Conservation (phyloP, 30 jellyfish, hydroid and myxozoan species). For the Pelagia noctiluca region DNA sequence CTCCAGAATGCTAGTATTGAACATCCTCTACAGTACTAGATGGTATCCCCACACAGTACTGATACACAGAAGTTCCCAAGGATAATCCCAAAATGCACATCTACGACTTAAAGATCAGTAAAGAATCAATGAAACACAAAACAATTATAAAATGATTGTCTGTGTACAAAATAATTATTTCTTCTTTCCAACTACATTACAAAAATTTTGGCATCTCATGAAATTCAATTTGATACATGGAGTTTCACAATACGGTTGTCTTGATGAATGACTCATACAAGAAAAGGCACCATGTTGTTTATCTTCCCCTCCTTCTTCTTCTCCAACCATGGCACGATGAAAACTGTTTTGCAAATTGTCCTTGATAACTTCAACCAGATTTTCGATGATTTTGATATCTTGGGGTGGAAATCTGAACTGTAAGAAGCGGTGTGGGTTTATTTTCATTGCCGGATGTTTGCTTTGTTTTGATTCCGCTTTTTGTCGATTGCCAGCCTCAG, state of each 20-base stretch:
- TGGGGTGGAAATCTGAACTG: constrained; percentile 35
- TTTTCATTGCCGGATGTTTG: constrained; percentile 28
- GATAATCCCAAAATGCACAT: too few species aligned
- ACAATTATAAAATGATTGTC: not conserved
- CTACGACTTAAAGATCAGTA: not conserved
- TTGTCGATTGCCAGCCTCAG: not conserved
- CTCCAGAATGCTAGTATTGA: not conserved
- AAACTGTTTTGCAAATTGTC: constrained; percentile 10
- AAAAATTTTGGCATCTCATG: constrained; percentile 53
- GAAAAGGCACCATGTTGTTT: constrained; percentile 28
- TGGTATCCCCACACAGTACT: not conserved
- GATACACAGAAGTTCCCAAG: not conserved
- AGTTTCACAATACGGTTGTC: constrained; percentile 48
- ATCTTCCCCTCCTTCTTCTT: constrained; percentile 4
- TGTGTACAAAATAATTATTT: not conserved
- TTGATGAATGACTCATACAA: constrained; percentile 37
- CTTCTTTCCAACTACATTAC: constrained; percentile 12
- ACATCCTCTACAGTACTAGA: not conserved
- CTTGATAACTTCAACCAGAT: constrained; percentile 42
- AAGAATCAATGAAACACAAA: not conserved
- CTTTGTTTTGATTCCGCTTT: not conserved
- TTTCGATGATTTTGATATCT: constrained; percentile 51
- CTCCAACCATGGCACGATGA: not conserved
- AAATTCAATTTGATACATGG: constrained; percentile 54
- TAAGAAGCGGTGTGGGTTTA: constrained; percentile 39